Percentiles rank a stretch among this genome's conserved stretches.
These are phyloP conservation scores for Frankliniella fusca DNA, from an alignment of 2,888 invertebrate species.

Conservation along the genomic window DNA sequence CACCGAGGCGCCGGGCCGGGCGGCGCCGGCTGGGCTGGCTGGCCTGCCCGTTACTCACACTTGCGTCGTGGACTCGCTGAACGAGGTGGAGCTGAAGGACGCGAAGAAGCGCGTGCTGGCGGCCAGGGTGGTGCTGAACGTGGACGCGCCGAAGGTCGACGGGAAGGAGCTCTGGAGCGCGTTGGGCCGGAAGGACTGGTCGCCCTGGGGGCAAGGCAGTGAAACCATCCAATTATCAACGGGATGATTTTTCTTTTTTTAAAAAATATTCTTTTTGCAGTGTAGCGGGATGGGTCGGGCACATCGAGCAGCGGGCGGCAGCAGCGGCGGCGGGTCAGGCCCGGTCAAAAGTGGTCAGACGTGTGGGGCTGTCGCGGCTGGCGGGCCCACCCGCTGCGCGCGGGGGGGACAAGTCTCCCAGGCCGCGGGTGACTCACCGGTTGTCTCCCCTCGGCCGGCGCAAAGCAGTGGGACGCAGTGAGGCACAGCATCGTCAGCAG, in stretches of 20 bases:
- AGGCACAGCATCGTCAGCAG: background rate
- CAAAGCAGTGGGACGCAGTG: background rate
- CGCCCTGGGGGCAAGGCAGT: background rate
- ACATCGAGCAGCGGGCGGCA: background rate
- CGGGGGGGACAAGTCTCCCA: background rate
- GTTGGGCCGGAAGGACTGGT: background rate
- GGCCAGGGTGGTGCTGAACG: conserved; percentile 12
- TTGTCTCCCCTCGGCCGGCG: conserved; percentile 7
- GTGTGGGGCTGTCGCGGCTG: background rate
- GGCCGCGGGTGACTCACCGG: background rate
- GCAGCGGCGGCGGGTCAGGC: background rate
- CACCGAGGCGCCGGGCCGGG: too few relatives aligned
- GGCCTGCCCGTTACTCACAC: too few relatives aligned
- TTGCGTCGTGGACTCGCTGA: too few relatives aligned
- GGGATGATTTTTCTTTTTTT: background rate
- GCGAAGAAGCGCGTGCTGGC: conserved; percentile 14
- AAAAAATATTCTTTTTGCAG: background rate
- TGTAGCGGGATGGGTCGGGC: too few relatives aligned
- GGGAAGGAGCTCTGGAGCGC: background rate
- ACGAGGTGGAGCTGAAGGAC: background rate
- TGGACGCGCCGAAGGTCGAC: background rate
- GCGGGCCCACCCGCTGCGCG: background rate
- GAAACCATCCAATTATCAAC: background rate
- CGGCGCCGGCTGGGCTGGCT: too few relatives aligned
- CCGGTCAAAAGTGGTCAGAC: conserved; percentile 16